These are phyloP conservation scores for Propithecus deckenii DNA, from an alignment of 2,797 vertebrate species.

Conservation along the genomic window DNA sequence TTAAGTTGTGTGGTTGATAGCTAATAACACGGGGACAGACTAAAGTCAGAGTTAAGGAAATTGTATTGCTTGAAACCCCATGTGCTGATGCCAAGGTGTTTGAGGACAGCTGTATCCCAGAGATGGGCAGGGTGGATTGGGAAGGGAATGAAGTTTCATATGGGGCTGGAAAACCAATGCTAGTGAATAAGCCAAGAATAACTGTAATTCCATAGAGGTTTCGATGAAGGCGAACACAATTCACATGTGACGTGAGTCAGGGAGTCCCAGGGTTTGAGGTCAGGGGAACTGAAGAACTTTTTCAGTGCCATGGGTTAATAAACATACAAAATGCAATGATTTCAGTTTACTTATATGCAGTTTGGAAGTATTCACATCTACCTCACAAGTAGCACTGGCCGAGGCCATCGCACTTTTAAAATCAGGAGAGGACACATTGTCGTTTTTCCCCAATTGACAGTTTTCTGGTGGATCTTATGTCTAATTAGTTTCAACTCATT, in stretches of 20 bases:
- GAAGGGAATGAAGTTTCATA: neutral
- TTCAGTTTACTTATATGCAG: neutral
- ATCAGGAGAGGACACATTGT: neutral
- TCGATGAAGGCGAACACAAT: neutral
- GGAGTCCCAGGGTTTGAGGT: neutral
- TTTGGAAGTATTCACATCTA: neutral
- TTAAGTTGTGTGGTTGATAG: neutral
- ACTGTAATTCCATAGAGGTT: neutral
- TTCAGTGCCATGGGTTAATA: neutral
- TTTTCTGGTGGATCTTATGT: neutral
- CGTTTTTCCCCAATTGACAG: neutral
- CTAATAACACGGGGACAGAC: neutral
- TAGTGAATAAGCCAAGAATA: neutral
- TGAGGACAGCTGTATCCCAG: neutral
- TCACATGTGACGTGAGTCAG: neutral
- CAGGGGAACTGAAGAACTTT: neutral
- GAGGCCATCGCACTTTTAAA: neutral
- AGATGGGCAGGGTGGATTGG: neutral
- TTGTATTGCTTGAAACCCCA: neutral
- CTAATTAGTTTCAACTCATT: neutral
- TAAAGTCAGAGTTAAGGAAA: neutral
- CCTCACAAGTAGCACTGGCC: neutral
- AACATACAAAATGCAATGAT: neutral
- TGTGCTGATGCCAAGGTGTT: neutral
- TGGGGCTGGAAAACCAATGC: neutral